phyloP scores from a whole-genome alignment of 30 jellyfish, hydroid and myxozoan species.

The Phacellophora camtschatica region DNA sequence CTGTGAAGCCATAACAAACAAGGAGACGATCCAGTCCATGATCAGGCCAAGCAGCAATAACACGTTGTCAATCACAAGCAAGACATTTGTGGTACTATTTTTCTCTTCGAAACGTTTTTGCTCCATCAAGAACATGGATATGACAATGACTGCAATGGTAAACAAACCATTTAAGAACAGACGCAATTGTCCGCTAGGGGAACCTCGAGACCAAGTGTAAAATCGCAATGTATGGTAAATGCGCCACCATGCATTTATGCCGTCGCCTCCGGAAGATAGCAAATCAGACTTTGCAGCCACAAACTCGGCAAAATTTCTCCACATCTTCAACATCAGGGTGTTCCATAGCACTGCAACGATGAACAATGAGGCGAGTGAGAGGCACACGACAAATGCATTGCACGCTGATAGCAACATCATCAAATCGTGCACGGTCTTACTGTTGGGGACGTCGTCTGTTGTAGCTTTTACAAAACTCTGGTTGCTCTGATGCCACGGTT shows the following conservation, averaged over 20 bases:
- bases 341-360: slow-evolving; percentile 20
- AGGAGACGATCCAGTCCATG: neutral
- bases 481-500: too few species aligned
- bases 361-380: slow-evolving; percentile 3
- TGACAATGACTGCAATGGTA: neutral
- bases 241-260: slow-evolving; percentile 66
- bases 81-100: neutral
- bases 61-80: neutral
- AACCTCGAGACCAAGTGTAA: neutral
- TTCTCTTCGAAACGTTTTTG: neutral
- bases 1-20: neutral
- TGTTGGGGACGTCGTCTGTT: neutral
- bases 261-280: slow-evolving; percentile 28
- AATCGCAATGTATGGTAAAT: slow-evolving; percentile 29
- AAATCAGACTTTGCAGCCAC: neutral
- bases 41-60: neutral
- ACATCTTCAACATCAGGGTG: slow-evolving; percentile 5
- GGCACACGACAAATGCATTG: slow-evolving; percentile 35
- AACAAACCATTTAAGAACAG: neutral
- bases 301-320: slow-evolving; percentile 13
- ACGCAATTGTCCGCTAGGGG: slow-evolving; percentile 31
- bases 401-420: neutral
- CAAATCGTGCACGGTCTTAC: neutral
- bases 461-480: neutral
- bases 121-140: neutral